Evolutionary conservation across 2,797 vertebrate genomes (phyloP), one percentile per base, ranked within the genome.

Genomic region (Psittacula derbiana): DNA sequence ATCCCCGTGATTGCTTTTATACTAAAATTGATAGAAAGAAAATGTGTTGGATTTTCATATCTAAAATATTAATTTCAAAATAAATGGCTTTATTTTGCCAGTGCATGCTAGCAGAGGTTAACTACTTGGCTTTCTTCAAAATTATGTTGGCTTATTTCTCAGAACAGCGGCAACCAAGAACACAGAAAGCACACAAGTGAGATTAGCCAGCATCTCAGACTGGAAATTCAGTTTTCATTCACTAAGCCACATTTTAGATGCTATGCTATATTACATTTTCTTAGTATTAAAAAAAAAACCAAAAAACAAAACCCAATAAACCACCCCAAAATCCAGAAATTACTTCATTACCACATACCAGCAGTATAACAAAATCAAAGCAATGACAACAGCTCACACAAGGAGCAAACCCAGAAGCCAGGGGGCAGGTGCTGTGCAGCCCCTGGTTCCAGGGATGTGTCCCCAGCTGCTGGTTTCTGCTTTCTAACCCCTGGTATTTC

Each of bases 11-110:
- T 52, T 93, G 52, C 70, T 93, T 85, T 84, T 71, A 86, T 86
- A 61, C 53, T 94, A 87, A 89, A 61, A 74, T 6, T 61, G 55
- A 93, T 64, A 21, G 44, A 55, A n/a, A 49, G 43, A 71, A 80
- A 86, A 74, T 14, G 93, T 69, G 92, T 72, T 46, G 44, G 81
- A 95, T 81, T 81, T 91, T 91, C 80, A 86, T 50, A 85, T 44
- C 84, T 89, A 81, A 90, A 90, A 33, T 31, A 62, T 11, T 50
- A 80, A 27, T 57, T 88, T 95, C 69, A 69, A 89, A 92, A 92
- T 28, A 43, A 19, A 91, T 30, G 67, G 25, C 86, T 86, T 19
- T 46, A n/a, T 53, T 80, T 70, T 43, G 40, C 88, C 40, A 20
- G 27, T 23, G 31, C 66, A n/a, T 27, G 43, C 31, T 36, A 41